These are phyloP conservation scores for Cataglyphis altisquamis DNA, from an alignment of 2,888 invertebrate genomes.

Conservation along the genomic window DNA sequence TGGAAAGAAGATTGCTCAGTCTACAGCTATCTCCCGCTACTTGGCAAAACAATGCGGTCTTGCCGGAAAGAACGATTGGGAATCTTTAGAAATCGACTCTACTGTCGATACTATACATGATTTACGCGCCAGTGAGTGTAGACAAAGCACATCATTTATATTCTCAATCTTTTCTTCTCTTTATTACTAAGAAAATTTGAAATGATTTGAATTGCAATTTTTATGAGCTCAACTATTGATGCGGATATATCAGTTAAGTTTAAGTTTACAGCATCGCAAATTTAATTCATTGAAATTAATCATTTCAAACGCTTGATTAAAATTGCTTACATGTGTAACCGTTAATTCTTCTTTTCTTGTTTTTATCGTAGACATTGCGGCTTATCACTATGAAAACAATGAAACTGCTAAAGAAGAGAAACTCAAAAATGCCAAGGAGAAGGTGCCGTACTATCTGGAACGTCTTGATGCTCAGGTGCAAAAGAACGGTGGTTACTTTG, in stretches of 20 bases:
- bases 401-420: constrained; percentile 87
- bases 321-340: neutral
- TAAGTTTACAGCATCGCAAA: neutral
- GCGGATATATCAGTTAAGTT: neutral
- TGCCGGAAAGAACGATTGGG: constrained; percentile 88
- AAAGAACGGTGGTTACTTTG: constrained; percentile 89
- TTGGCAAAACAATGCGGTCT: constrained; percentile 89
- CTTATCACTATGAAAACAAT: constrained; percentile 88
- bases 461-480: constrained; percentile 88
- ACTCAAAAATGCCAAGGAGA: constrained; percentile 87
- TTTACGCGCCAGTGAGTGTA: constrained; percentile 88
- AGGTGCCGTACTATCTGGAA: constrained; percentile 88
- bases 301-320: neutral
- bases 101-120: constrained; percentile 89
- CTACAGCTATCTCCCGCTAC: constrained; percentile 88
- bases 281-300: neutral
- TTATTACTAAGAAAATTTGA: neutral
- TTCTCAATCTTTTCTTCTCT: neutral
- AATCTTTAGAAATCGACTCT: constrained; percentile 89
- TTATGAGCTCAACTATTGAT: neutral
- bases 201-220: neutral
- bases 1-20: constrained; percentile 89
- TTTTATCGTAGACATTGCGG: constrained; percentile 76
- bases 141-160: constrained; percentile 40
- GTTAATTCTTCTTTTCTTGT: neutral